Evolutionary conservation across 2,888 invertebrate genomes (phyloP), one percentile per base, ranked within the genome.

Genomic region (Cylindroiulus punctatus): DNA sequence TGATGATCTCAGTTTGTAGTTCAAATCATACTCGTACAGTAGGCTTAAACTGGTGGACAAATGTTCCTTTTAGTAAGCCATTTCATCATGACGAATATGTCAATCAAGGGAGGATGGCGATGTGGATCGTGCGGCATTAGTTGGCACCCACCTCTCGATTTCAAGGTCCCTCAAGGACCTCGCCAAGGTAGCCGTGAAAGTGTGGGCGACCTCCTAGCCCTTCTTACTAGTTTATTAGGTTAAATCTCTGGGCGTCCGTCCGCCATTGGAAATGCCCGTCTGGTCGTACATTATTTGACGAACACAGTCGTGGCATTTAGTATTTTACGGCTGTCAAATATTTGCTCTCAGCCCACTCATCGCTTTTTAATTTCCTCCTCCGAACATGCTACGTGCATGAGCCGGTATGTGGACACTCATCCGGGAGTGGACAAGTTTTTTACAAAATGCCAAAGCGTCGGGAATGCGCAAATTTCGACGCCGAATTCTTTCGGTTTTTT

Each of bases 391-490:
- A 30, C 76, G 14, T 76, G 76, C 26, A 19, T 57, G 30, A 8
- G 76, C 26, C 14, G 44, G 44, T 26, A 14, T 5, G 30, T 12
- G 76, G 76, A 30, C 30, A 76, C 76, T 76, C 76, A 76, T 76
- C 76, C 76, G 76, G 76, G 76, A 76, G 76, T 76, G 76, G 76
- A 76, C 76, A 76, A 30, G 76, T 76, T 76, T 52, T 76, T 76
- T 0, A 2, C 36, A 0, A 76, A 76, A 76, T 76, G 76, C 17
- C 76, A 76, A 19, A 76, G 44, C 44, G 44, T 44, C 44, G 44
- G 14, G 44, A 44, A 44, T 44, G 44, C 44, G 44, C 44, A 36
- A 36, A 36, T 36, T 36, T 14, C 10, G 14, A 44, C 44, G 44
- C 44, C 44, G 30, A 76, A 76, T 26, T 65, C n/a, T n/a, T n/a